Conservation (phyloP, 2,888 invertebrate species). For the Andrena camellia region DNA sequence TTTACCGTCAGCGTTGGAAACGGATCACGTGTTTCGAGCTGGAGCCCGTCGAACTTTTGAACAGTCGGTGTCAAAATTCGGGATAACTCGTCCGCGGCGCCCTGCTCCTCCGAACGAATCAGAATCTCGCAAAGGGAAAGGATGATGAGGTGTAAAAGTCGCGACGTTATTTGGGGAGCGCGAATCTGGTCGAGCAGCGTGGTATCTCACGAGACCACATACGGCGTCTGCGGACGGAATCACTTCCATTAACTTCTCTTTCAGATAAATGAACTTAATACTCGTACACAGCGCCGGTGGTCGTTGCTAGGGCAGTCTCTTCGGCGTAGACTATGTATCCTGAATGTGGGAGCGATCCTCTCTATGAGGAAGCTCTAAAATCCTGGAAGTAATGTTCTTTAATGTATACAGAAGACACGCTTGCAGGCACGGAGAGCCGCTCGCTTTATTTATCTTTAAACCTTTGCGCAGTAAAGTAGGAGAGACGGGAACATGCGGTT, state of each 20-base stretch:
- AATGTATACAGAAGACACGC: conserved; percentile 17
- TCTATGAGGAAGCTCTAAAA: conserved; percentile 13
- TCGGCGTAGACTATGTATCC: not conserved
- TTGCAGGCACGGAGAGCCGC: not conserved
- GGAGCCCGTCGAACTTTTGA: not conserved
- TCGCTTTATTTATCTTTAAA: conserved; percentile 13
- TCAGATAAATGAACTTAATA: conserved; percentile 31
- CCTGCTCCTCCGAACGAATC: not conserved
- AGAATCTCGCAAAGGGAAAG: conserved; percentile 3
- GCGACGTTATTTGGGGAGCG: not conserved
- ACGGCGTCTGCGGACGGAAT: conserved; percentile 6
- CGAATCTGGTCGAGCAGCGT: not conserved
- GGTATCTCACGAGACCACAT: conserved; percentile 2
- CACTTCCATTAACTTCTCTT: conserved; percentile 26
- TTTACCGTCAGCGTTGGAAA: conserved; percentile 1
- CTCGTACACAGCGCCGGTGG: conserved; percentile 13
- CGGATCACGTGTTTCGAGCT: not conserved
- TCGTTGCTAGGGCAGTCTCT: not conserved
- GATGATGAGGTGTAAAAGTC: not conserved
- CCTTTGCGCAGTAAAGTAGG: conserved; percentile 12
- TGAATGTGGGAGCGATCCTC: conserved; percentile 5
- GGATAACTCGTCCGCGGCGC: not conserved
- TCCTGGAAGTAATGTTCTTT: conserved; percentile 40
- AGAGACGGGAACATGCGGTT: conserved; percentile 5
- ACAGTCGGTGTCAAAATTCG: not conserved